Conservation (phyloP, 2,888 invertebrate genomes). For the Leucophenga montana region DNA sequence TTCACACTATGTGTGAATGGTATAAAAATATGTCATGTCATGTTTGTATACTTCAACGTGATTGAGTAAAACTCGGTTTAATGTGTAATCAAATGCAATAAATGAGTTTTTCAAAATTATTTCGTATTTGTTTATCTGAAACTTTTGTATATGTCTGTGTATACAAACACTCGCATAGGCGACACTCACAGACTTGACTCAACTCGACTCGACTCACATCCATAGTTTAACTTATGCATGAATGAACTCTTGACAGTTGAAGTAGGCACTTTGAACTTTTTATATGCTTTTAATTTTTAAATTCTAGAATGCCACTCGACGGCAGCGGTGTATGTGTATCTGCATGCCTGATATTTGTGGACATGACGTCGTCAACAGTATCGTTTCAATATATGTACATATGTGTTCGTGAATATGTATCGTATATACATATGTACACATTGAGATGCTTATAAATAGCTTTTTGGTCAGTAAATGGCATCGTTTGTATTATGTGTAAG, state of each 20-base stretch:
- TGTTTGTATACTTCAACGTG: no score
- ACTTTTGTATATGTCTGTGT: not conserved
- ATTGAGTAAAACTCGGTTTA: no score
- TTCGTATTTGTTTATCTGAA: not conserved
- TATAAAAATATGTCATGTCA: no score
- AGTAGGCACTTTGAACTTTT: slow-evolving; percentile 2
- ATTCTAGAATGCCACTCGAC: not conserved
- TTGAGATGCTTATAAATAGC: not conserved
- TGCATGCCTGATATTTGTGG: not conserved
- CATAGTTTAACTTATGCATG: not conserved
- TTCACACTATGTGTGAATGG: no score
- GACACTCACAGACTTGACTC: not conserved
- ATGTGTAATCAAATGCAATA: no score
- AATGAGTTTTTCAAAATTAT: no score
- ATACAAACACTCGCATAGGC: not conserved
- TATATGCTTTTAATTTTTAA: slow-evolving; percentile 18
- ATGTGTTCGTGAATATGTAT: no score
- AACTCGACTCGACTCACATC: no score
- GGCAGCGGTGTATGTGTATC: not conserved
- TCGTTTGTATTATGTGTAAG: not conserved
- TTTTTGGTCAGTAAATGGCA: not conserved
- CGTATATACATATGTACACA: not conserved
- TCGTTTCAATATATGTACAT: not conserved
- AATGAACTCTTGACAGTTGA: slow-evolving; percentile 10
- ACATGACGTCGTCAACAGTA: no score